phyloP scores from a whole-genome alignment of 2,797 vertebrate species.

The Spinus pinus region DNA sequence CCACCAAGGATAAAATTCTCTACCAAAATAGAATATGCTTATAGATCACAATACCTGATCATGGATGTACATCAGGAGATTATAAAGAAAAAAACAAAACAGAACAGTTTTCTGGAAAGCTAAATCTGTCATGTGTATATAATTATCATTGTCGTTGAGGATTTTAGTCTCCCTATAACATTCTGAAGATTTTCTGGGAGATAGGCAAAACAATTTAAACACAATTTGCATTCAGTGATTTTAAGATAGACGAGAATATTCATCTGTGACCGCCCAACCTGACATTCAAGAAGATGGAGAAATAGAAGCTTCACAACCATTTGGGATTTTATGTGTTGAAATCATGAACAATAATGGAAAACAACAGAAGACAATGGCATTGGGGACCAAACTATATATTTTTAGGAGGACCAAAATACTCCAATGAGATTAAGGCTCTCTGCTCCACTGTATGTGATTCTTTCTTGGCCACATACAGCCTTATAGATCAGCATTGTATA shows the following conservation, averaged over 20 bases:
- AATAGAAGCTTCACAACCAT: background rate
- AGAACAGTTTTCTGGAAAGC: background rate
- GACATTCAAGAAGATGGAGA: background rate
- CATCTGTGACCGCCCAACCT: background rate
- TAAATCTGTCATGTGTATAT: background rate
- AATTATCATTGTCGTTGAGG: background rate
- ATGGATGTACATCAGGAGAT: rapidly evolving
- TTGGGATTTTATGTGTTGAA: background rate
- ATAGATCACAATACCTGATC: background rate
- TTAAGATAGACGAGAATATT: background rate
- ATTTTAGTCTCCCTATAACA: background rate
- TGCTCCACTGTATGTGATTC: background rate
- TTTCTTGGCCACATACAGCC: background rate
- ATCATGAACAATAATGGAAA: background rate
- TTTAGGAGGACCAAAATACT: background rate
- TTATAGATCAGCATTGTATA: background rate
- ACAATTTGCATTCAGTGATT: background rate
- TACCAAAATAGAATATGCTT: background rate
- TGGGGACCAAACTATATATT: background rate
- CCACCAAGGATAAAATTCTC: background rate
- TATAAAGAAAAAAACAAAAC: background rate
- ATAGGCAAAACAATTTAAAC: background rate
- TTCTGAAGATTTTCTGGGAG: background rate
- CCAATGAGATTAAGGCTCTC: background rate
- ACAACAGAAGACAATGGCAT: background rate